Conservation (phyloP, 1,140 invertebrate species). For the Heliconius hewitsoni region DNA sequence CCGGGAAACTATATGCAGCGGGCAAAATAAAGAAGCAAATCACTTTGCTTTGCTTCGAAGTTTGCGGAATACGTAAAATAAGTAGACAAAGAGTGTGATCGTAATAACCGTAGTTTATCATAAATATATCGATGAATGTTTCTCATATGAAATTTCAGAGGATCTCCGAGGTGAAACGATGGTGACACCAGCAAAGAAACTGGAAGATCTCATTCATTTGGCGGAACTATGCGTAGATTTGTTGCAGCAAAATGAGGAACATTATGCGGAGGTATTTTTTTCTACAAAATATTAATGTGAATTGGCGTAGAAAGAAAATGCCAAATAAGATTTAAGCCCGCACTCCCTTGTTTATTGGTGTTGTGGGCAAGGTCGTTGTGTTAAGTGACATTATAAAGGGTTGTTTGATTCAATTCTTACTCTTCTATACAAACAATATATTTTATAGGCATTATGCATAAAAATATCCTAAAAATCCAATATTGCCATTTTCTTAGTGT, state of each 20-base stretch:
- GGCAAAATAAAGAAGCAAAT: no score
- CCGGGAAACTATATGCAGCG: no score
- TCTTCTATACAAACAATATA: neutral
- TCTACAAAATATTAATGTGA: constrained; percentile 1
- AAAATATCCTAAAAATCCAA: no score
- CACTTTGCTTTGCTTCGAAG: no score
- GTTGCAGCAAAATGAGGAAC: constrained; percentile 99
- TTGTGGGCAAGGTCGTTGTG: constrained; percentile 7
- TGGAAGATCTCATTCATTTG: constrained; percentile 98
- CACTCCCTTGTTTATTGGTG: neutral
- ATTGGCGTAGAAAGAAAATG: neutral
- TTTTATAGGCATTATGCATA: no score
- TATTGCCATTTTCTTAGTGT: no score
- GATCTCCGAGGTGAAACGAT: constrained; percentile 91
- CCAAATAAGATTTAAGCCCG: neutral
- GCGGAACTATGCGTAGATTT: constrained; percentile 99
- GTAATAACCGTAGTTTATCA: no score
- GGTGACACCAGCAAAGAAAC: constrained; percentile 91
- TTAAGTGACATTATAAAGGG: neutral
- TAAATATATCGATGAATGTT: neutral
- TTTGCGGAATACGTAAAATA: no score
- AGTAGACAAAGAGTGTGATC: no score
- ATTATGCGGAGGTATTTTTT: constrained; percentile 97
- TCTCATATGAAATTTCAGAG: constrained; percentile 79
- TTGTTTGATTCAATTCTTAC: constrained; percentile 2